These are phyloP conservation scores for Rhinichthys osculus DNA, from an alignment of 2,797 vertebrate genomes.

Conservation along the genomic window DNA sequence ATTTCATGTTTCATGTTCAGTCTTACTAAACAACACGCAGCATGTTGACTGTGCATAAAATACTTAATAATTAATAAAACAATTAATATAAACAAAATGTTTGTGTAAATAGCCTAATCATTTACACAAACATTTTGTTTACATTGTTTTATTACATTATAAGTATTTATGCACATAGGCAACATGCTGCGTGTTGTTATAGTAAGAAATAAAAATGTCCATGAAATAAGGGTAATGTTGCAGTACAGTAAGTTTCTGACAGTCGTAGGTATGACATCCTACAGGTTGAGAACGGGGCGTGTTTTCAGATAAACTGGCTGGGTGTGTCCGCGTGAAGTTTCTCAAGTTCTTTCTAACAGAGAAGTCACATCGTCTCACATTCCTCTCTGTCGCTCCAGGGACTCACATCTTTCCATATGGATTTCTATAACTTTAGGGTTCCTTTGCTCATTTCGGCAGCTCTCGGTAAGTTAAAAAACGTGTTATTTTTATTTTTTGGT, in stretches of 20 bases:
- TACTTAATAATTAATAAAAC: too few species aligned
- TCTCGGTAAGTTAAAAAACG: slow-evolving; percentile 46
- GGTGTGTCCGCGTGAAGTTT: slow-evolving; percentile 37
- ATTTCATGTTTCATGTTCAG: too few species aligned
- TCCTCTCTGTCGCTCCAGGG: slow-evolving; percentile 47
- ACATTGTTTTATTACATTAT: not conserved
- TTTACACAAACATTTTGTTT: not conserved
- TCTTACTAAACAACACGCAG: too few species aligned
- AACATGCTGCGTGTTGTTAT: not conserved
- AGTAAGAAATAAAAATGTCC: not conserved
- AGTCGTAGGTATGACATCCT: not conserved
- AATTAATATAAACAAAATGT: too few species aligned
- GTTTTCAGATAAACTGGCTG: not conserved
- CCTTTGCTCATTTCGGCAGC: slow-evolving; percentile 44
- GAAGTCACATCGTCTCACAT: slow-evolving; percentile 19
- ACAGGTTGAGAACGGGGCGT: slow-evolving; percentile 11
- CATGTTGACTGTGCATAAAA: too few species aligned
- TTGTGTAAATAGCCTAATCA: too few species aligned
- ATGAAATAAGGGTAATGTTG: not conserved
- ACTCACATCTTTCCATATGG: slow-evolving; percentile 51
- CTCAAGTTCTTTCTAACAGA: slow-evolving; percentile 16
- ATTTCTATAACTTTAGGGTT: slow-evolving; percentile 46
- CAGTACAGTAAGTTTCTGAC: not conserved
- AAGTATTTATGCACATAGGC: not conserved
- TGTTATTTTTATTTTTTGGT: not conserved